A percentile compares a stretch with the other conserved stretches of the same genome.
Conservation (phyloP, 2,888 invertebrate genomes). For the Cynaeus angustus region DNA sequence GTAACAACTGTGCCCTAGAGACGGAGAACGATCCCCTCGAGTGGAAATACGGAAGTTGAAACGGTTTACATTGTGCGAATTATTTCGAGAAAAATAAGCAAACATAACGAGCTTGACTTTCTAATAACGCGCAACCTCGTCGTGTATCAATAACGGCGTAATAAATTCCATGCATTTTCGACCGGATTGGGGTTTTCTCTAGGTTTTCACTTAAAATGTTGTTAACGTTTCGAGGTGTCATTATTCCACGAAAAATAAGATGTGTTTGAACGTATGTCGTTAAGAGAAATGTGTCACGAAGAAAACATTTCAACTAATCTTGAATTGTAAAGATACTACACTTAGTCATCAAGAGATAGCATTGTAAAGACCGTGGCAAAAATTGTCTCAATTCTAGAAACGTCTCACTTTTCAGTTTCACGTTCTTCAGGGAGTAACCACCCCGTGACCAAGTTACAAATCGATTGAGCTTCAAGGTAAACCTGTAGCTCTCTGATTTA, state of each 20-base stretch:
- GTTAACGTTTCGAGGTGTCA: background rate
- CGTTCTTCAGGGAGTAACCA: background rate
- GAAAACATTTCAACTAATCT: background rate
- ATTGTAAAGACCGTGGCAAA: too few relatives aligned
- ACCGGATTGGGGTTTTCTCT: conserved; percentile 16
- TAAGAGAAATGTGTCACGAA: background rate
- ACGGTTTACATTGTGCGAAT: conserved; percentile 7
- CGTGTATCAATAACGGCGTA: conserved; percentile 24
- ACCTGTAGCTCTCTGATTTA: conserved; percentile 18
- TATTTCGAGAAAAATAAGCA: conserved; percentile 3
- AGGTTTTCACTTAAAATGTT: conserved; percentile 1
- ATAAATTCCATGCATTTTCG: conserved; percentile 38
- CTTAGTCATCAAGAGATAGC: too few relatives aligned
- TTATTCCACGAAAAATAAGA: conserved; percentile 1
- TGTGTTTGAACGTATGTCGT: background rate
- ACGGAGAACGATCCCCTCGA: background rate
- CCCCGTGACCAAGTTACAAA: conserved; percentile 6
- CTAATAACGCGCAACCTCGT: conserved; percentile 10
- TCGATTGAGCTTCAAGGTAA: conserved; percentile 24
- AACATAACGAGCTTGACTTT: conserved; percentile 13
- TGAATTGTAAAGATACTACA: too few relatives aligned
- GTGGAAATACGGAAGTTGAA: conserved; percentile 1
- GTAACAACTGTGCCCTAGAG: conserved; percentile 16
- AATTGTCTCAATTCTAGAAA: background rate
- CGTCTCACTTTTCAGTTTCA: too few relatives aligned